Evolutionary conservation across 1,140 invertebrate species (phyloP).

Genomic region (Paramacrobiotus metropolitanus): DNA sequence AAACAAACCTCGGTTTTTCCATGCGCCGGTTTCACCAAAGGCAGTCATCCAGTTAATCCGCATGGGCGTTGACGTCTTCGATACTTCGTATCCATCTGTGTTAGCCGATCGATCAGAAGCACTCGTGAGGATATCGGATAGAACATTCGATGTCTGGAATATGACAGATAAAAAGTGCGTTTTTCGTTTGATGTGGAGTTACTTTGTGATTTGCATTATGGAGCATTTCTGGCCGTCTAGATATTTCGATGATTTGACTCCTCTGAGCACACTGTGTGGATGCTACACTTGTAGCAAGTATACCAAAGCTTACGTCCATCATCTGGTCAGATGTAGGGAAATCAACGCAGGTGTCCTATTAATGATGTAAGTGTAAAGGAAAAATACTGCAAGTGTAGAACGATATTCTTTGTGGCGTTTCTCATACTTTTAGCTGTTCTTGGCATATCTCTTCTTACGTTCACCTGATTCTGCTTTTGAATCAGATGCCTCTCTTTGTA

Average conservation of each 20-base stretch:
- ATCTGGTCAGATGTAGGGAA: background rate
- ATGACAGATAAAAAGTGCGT: background rate
- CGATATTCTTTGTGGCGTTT: no score
- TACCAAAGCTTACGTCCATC: background rate
- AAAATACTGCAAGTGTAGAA: no score
- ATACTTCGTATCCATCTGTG: background rate
- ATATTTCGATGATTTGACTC: background rate
- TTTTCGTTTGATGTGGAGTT: no score
- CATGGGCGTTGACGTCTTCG: background rate
- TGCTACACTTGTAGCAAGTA: constrained; percentile 1
- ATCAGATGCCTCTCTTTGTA: background rate
- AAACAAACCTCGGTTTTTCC: background rate
- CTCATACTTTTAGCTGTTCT: no score
- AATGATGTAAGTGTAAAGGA: background rate
- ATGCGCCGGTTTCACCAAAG: background rate
- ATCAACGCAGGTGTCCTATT: background rate
- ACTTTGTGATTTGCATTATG: background rate
- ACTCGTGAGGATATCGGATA: background rate
- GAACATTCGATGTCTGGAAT: background rate
- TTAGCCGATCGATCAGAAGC: background rate
- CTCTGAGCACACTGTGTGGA: background rate
- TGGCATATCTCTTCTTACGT: no score
- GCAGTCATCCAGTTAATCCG: background rate
- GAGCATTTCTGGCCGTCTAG: background rate
- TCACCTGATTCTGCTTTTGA: no score